These are phyloP conservation scores for Brachypteracias leptosomus DNA, from an alignment of 2,113 vertebrate species.

Conservation along the genomic window DNA sequence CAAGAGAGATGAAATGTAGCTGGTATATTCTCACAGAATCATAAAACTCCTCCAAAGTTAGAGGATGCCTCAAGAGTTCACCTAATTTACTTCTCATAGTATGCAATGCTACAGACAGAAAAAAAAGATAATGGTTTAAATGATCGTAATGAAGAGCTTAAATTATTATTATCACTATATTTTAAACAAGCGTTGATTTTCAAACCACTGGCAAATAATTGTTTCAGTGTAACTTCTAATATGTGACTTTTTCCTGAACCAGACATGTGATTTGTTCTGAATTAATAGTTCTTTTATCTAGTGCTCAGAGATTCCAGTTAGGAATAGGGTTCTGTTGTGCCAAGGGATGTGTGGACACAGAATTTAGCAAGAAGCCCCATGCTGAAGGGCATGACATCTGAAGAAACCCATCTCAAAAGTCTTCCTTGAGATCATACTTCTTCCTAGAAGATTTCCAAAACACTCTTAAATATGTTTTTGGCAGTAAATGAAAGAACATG, in stretches of 20 bases:
- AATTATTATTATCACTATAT: background rate
- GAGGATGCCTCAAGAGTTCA: constrained; percentile 12
- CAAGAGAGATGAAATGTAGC: constrained; percentile 53
- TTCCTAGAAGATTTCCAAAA: background rate
- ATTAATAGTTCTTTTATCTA: background rate
- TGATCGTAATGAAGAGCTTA: background rate
- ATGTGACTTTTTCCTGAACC: background rate
- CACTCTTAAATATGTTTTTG: background rate
- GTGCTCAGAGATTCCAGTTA: background rate
- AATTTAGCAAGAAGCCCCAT: background rate
- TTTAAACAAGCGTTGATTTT: constrained; percentile 13
- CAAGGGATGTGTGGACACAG: background rate
- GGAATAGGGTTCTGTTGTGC: background rate
- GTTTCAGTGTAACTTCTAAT: background rate
- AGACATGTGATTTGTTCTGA: background rate
- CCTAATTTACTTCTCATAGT: constrained; percentile 19
- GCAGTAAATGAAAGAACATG: background rate
- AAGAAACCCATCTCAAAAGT: background rate
- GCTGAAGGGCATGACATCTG: background rate
- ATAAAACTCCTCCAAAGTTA: constrained; percentile 48
- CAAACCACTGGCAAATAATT: background rate
- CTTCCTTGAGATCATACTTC: background rate
- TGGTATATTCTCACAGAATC: constrained; percentile 49
- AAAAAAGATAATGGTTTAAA: constrained; percentile 2
- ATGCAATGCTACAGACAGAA: background rate